phyloP scores from a whole-genome alignment of 2,113 vertebrate species.

The Coryphaenoides rupestris region DNA sequence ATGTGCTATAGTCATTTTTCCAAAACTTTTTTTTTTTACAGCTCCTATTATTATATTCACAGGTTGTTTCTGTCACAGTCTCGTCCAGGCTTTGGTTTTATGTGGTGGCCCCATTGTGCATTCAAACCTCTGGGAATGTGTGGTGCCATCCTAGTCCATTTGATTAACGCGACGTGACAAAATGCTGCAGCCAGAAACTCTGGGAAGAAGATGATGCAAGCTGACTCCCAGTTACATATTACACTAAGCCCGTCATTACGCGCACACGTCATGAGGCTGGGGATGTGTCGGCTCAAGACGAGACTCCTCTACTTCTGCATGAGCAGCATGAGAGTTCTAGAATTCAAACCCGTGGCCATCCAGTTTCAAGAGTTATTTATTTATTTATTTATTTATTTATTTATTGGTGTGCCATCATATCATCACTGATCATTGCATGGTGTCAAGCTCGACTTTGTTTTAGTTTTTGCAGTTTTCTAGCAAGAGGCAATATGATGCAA shows the following conservation, averaged over 20 bases:
- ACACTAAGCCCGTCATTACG: constrained; percentile 50
- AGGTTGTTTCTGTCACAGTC: constrained; percentile 14
- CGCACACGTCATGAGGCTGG: constrained; percentile 19
- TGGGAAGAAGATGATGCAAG: constrained; percentile 33
- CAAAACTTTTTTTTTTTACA: not conserved
- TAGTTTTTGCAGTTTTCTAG: too few relatives aligned
- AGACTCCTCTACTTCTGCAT: too few relatives aligned
- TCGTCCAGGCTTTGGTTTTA: constrained; percentile 3
- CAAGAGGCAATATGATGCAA: too few relatives aligned
- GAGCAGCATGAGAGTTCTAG: too few relatives aligned
- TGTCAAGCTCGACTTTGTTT: too few relatives aligned
- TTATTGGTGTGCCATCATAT: too few relatives aligned
- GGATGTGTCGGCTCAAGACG: too few relatives aligned
- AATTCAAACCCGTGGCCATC: not conserved
- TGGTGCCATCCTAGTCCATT: constrained; percentile 48
- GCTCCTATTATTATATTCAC: not conserved
- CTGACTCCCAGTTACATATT: constrained; percentile 50
- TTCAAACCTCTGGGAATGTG: constrained; percentile 39
- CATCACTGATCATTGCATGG: too few relatives aligned
- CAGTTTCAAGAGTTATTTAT: not conserved
- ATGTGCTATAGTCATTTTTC: not conserved
- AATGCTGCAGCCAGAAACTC: constrained; percentile 36
- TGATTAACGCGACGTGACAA: constrained; percentile 65
- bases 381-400: not conserved
- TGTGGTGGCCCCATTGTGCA: constrained; percentile 28